phyloP scores from a whole-genome alignment of 2,113 vertebrate species.

The Thryonomys swinderianus region DNA sequence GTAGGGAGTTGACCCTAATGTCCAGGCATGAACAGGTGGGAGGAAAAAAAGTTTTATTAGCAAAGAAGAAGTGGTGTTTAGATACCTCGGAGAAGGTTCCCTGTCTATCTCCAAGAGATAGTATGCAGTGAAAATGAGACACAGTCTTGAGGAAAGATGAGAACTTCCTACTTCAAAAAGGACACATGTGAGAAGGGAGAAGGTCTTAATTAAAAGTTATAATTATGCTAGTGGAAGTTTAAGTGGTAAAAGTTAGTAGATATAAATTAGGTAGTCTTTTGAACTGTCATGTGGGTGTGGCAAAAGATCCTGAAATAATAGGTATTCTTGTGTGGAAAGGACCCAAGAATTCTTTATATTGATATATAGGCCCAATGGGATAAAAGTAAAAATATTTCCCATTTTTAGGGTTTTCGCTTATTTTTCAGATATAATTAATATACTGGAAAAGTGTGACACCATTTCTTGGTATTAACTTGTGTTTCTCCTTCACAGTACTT shows the following conservation, averaged over 20 bases:
- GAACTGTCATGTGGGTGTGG: background rate
- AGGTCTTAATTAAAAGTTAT: background rate
- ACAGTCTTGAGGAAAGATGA: background rate
- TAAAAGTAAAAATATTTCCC: background rate
- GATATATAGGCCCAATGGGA: background rate
- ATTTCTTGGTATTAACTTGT: background rate
- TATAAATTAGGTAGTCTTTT: background rate
- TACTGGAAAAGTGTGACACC: background rate
- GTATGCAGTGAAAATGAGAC: background rate
- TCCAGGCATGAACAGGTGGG: background rate
- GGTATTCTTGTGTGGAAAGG: background rate
- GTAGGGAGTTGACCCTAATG: background rate
- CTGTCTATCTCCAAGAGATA: background rate
- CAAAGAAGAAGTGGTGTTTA: background rate
- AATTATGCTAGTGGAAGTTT: background rate
- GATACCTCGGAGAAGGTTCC: background rate
- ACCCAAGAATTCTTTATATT: background rate
- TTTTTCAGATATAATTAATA: background rate
- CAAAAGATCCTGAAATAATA: background rate
- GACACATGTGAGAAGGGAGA: background rate
- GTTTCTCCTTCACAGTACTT: background rate
- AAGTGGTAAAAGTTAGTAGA: background rate
- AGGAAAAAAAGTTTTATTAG: background rate
- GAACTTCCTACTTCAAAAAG: background rate
- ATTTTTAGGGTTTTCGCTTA: background rate